Evolutionary conservation across 2,888 invertebrate species (phyloP).

Genomic region (Homarus gammarus): DNA sequence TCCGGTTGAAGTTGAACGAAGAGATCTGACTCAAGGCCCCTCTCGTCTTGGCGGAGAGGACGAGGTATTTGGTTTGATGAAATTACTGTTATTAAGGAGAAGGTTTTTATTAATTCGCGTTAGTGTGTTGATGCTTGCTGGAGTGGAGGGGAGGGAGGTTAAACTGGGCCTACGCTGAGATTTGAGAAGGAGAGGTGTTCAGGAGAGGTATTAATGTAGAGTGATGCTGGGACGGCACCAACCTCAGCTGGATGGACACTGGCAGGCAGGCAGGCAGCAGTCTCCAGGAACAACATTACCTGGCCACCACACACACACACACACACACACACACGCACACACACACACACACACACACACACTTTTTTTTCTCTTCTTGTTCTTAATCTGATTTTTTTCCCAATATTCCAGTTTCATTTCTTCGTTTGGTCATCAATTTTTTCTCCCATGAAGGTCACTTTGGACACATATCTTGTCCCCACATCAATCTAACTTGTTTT

Average conservation of each 20-base stretch:
- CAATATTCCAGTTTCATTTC: too few relatives aligned
- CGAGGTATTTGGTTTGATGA: conserved; percentile 56
- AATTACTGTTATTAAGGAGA: conserved; percentile 59
- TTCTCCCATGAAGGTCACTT: too few relatives aligned
- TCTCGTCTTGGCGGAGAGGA: conserved; percentile 25
- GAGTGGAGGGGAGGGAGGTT: conserved; percentile 5
- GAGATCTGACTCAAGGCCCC: conserved; percentile 20
- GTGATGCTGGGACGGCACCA: conserved; percentile 9
- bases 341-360: too few relatives aligned
- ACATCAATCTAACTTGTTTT: too few relatives aligned
- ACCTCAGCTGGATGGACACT: background rate
- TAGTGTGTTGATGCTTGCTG: conserved; percentile 24
- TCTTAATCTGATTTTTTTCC: too few relatives aligned
- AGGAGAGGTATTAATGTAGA: background rate
- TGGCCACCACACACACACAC: too few relatives aligned
- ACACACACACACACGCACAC: too few relatives aligned
- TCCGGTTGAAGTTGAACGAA: conserved; percentile 57
- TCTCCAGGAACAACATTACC: too few relatives aligned
- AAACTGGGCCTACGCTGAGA: background rate
- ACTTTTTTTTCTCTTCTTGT: too few relatives aligned
- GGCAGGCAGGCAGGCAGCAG: conserved; percentile 16
- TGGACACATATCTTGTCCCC: too few relatives aligned
- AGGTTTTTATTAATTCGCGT: conserved; percentile 51
- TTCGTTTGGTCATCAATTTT: too few relatives aligned
- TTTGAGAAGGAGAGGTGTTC: background rate